Percentiles rank a stretch among this genome's conserved stretches.
Conservation (phyloP, 2,888 invertebrate species). For the Eulithis prunata region DNA sequence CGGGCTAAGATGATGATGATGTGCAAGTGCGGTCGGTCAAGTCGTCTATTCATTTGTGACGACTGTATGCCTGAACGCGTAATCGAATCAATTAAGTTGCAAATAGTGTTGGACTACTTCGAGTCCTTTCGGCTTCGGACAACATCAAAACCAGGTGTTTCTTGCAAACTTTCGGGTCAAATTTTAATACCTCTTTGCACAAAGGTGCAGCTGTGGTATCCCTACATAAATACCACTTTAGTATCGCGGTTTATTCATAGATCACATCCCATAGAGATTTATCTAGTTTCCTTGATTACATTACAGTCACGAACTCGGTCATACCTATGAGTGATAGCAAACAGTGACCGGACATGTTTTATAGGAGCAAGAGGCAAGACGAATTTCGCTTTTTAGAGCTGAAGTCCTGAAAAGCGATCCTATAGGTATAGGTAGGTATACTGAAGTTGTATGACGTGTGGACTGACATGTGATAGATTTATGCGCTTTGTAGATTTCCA, state of each 20-base stretch:
- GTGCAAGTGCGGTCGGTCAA: constrained; percentile 5
- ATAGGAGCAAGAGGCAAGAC: neutral
- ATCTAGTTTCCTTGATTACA: too few relatives aligned
- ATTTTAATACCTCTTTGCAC: too few relatives aligned
- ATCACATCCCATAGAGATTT: too few relatives aligned
- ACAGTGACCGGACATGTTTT: too few relatives aligned
- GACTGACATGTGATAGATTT: constrained; percentile 14
- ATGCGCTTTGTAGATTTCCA: constrained; percentile 12
- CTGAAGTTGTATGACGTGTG: constrained; percentile 7
- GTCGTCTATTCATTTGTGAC: constrained; percentile 33
- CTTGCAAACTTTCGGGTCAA: too few relatives aligned
- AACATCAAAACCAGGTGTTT: neutral
- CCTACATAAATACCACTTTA: too few relatives aligned
- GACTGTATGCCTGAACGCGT: constrained; percentile 35
- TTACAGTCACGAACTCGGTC: too few relatives aligned
- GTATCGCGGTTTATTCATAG: too few relatives aligned
- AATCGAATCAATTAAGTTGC: constrained; percentile 36
- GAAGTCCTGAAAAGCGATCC: neutral
- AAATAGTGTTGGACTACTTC: constrained; percentile 6
- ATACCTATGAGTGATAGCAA: too few relatives aligned
- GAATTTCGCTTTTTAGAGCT: too few relatives aligned
- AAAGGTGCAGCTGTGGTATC: too few relatives aligned
- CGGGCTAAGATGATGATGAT: too few relatives aligned
- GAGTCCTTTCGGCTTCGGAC: constrained; percentile 10
- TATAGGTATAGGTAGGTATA: neutral